Conservation (phyloP, 2,797 vertebrate genomes). For the Xenopus petersii region DNA sequence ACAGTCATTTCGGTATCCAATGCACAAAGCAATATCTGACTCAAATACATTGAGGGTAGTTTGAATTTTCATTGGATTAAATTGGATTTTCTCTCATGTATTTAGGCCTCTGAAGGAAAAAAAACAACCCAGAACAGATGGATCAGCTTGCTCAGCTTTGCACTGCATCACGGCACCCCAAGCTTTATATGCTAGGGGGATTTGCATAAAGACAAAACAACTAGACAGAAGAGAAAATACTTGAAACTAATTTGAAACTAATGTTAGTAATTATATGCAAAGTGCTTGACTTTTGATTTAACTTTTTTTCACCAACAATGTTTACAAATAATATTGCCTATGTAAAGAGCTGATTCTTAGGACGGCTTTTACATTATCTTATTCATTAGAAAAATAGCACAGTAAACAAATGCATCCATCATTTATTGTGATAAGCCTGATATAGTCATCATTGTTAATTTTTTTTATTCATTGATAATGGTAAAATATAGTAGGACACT, state of each 20-base stretch:
- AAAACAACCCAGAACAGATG: slow-evolving; percentile 42
- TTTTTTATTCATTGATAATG: no score
- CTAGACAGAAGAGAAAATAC: slow-evolving; percentile 12
- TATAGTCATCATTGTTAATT: neutral
- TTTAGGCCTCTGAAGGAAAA: slow-evolving; percentile 26
- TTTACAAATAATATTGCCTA: slow-evolving; percentile 1
- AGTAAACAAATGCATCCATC: neutral
- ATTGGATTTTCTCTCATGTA: slow-evolving; percentile 11
- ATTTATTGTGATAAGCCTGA: neutral
- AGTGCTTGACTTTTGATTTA: neutral
- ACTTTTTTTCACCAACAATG: neutral
- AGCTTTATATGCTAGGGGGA: slow-evolving; percentile 23
- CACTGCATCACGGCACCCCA: slow-evolving; percentile 15
- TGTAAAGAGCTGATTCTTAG: neutral
- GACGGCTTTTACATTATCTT: neutral
- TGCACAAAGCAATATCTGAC: neutral
- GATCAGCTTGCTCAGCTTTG: slow-evolving; percentile 32
- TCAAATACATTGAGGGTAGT: neutral
- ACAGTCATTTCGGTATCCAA: slow-evolving; percentile 3
- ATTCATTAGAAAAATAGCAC: neutral
- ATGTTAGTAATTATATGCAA: slow-evolving; percentile 2
- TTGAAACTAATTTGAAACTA: slow-evolving; percentile 7
- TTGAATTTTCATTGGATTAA: neutral
- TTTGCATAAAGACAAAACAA: slow-evolving; percentile 30
- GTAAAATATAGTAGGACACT: no score